Base-by-base conservation (phyloP, 2,113 vertebrate genomes). In the Peromyscus californicus region DNA sequence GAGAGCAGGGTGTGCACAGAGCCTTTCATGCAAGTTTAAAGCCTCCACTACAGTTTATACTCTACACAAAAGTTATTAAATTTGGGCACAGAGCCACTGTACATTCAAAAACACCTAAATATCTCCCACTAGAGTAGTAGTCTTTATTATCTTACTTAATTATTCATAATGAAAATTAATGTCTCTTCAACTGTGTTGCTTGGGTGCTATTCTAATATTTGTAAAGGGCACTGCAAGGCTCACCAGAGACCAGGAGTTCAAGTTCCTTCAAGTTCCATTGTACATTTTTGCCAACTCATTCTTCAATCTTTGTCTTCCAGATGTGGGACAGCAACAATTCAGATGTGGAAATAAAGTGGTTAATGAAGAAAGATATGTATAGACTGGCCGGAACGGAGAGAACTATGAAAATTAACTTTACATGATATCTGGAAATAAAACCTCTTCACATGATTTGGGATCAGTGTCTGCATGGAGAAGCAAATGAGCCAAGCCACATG, bases 341-440 rank as follows among this genome's bases (percentile, higher is more conserved):
- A 96, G 97, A 98, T 98, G 97, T 89, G 97, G 91, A 98, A 98
- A 98, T 98, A 97, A 97, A 98, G 92, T 86, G 98, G 97, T 97
- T 98, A 98, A 98, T 97, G 96, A 98, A 63, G 95, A 95, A 98
- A 98, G 97, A 98, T 91, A 96, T 90, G 79, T 97, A 95, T 89
- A 97, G 96, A 89, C 86, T 98, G 98, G 96, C 97, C 98, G 98
- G 96, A 98, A 98, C 98, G 98, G 90, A 98, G 97, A 98, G 96
- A 98, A 98, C 98, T 98, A 98, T 96, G 97, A 97, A 98, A 98
- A 99, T 98, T 98, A 98, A 98, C 98, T 98, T 99, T 98, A 97
- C 97, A 98, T 99, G 98, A 98, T 98, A 97, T 96, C 98, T 98
- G 97, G 94, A 98, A 98, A 98, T 98, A 96, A 98, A 98, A 97